Percentiles rank a stretch among this genome's conserved stretches.
phyloP scores from a whole-genome alignment of 2,888 invertebrate species.

The Drosophila neotestacea region DNA sequence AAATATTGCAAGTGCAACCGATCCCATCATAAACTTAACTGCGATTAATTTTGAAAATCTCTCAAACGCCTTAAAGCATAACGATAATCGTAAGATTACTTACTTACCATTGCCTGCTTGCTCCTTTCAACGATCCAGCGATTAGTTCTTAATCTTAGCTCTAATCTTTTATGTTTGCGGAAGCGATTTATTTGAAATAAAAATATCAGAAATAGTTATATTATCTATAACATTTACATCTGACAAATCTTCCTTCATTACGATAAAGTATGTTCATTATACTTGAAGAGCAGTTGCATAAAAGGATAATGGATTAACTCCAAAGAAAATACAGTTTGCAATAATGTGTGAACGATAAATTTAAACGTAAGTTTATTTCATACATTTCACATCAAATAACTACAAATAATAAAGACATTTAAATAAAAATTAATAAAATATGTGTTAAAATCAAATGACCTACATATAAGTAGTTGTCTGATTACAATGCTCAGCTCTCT shows the following conservation, averaged over 20 bases:
- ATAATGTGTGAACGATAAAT: too few relatives aligned
- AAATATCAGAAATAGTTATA: not conserved
- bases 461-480: too few relatives aligned
- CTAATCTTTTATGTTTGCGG: conserved; percentile 22
- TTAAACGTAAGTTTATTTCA: too few relatives aligned
- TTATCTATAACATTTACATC: not conserved
- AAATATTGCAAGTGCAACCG: not conserved
- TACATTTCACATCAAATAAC: too few relatives aligned
- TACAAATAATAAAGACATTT: too few relatives aligned
- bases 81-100: conserved; percentile 28
- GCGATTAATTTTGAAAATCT: not conserved
- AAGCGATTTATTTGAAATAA: conserved; percentile 4
- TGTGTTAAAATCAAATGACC: too few relatives aligned
- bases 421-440: too few relatives aligned
- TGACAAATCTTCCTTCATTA: not conserved
- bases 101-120: conserved; percentile 1
- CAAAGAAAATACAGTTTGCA: too few relatives aligned
- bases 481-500: too few relatives aligned
- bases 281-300: too few relatives aligned
- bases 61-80: conserved; percentile 1
- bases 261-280: too few relatives aligned
- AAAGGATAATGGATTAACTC: too few relatives aligned
- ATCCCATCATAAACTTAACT: not conserved
- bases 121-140: not conserved
- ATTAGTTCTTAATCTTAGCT: conserved; percentile 10